A percentile compares a stretch with the other conserved stretches of the same genome.
These are phyloP conservation scores for Thymallus thymallus DNA, from an alignment of 2,113 vertebrate genomes.

Conservation along the genomic window DNA sequence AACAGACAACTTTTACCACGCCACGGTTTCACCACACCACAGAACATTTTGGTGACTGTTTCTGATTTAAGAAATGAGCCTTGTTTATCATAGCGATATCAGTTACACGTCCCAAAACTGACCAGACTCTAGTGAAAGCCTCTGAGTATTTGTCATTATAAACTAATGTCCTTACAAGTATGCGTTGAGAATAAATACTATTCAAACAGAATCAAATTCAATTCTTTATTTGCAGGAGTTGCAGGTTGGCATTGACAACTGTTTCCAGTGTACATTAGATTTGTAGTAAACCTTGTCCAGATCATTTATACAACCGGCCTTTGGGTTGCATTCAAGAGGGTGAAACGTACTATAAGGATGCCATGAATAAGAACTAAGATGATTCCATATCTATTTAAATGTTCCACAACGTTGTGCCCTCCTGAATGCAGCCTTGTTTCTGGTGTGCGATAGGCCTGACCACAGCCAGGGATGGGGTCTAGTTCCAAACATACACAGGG, in stretches of 20 bases:
- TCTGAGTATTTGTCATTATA: constrained; percentile 1
- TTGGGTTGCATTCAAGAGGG: too few species aligned
- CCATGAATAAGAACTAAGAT: too few species aligned
- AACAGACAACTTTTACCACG: constrained; percentile 45
- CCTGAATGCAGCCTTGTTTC: too few species aligned
- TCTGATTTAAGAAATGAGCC: too few species aligned
- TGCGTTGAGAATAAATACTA: constrained; percentile 28
- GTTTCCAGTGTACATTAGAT: constrained; percentile 75
- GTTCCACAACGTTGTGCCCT: too few species aligned
- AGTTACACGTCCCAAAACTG: background rate
- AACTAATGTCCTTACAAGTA: background rate
- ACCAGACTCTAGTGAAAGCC: background rate
- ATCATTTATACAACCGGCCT: constrained; percentile 39
- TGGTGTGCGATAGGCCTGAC: constrained; percentile 10
- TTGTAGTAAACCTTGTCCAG: constrained; percentile 57
- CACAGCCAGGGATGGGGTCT: constrained; percentile 20
- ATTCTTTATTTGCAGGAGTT: constrained; percentile 72
- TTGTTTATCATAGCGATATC: background rate
- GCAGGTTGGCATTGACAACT: constrained; percentile 70
- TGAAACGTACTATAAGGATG: too few species aligned
- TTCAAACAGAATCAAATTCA: constrained; percentile 57
- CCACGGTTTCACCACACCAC: background rate
- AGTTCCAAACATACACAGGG: background rate
- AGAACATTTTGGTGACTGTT: background rate
- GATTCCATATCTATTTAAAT: too few species aligned